Conservation (phyloP, 2,888 invertebrate species). For the Cosmopolites sordidus region DNA sequence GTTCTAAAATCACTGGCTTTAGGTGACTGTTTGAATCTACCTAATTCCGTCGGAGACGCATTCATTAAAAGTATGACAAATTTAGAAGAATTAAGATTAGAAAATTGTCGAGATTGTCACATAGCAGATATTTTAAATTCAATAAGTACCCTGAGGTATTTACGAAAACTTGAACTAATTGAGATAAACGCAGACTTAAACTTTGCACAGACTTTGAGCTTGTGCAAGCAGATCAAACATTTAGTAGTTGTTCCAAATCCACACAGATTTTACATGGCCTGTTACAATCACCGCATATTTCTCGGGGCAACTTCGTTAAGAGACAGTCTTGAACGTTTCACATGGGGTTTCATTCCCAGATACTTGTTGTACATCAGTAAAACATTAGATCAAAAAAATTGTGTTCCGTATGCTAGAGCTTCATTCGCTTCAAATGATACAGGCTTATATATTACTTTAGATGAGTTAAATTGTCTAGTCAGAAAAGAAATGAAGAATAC, state of each 20-base stretch:
- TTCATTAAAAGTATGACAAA: slow-evolving; percentile 1
- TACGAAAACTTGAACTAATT: slow-evolving; percentile 6
- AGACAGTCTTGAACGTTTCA: slow-evolving; percentile 5
- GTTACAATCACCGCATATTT: slow-evolving; percentile 5
- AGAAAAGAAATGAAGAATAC: slow-evolving; percentile 3
- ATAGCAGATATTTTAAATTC: slow-evolving; percentile 2
- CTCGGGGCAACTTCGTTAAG: slow-evolving; percentile 1
- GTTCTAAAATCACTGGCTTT: slow-evolving; percentile 5
- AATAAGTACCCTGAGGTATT: slow-evolving; percentile 3
- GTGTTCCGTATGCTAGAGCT: not conserved
- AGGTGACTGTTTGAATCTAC: slow-evolving; percentile 7
- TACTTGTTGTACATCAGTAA: slow-evolving; percentile 5
- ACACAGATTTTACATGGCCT: slow-evolving; percentile 6
- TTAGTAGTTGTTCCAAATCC: slow-evolving; percentile 5
- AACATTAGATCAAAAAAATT: not conserved
- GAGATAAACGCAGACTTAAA: slow-evolving; percentile 4
- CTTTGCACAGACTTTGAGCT: slow-evolving; percentile 1
- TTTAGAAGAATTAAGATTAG: slow-evolving; percentile 3
- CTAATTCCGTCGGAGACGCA: not conserved
- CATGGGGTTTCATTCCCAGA: slow-evolving; percentile 11
- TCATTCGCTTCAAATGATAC: not conserved
- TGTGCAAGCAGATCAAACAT: slow-evolving; percentile 5
- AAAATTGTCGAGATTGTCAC: slow-evolving; percentile 8
- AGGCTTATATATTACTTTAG: not conserved
- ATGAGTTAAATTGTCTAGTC: slow-evolving; percentile 3